Base-by-base conservation (phyloP, 2,888 invertebrate genomes). In the Campopleginae sp. region DNA sequence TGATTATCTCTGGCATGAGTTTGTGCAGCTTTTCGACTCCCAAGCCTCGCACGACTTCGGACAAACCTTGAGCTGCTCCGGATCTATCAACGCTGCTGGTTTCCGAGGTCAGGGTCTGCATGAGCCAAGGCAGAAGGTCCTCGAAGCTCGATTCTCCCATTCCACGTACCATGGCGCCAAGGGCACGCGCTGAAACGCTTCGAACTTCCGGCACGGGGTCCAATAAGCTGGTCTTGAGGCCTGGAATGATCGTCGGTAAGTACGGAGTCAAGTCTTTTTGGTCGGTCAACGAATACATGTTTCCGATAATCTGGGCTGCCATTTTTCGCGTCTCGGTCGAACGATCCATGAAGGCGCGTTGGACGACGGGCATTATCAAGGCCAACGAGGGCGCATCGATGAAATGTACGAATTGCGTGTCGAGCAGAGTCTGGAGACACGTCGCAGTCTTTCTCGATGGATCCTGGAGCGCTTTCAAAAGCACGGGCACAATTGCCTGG, bases 281-380 rank as follows among this genome's bases (percentile, higher is more conserved):
- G 94, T 99, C 99, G 0, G 99, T 99, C 66, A 99, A 95, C 0
- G 99, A 99, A 94, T 99, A 99, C 98, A 99, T 99, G 94, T 99
- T 99, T 82, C 99, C 99, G 90, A 99, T 99, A 93, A 99, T 99
- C 95, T 99, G 99, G 3, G 99, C 99, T 1, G 99, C 98, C 98
- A 99, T 99, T 95, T 99, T 98, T 90, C 99, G 95, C 0, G 99
- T 99, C 94, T 99, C 99, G 0, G 99, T 99, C 72, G 98, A 98
- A 86, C 99, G 96, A 94, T 99, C 99, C 94, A 98, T 97, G 94
- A 99, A 99, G 12, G 99, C 99, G 88, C 99, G 95, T 94, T 99
- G 98, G 42, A 99, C 98, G 4, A 99, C 99, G 0, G 99, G 99
- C 99, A 99, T 99, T 91, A 99, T 99, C 76, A 99, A 95, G 82